Conservation (phyloP, 30 jellyfish, hydroid and myxozoan species). For the Turritopsis dohrnii region DNA sequence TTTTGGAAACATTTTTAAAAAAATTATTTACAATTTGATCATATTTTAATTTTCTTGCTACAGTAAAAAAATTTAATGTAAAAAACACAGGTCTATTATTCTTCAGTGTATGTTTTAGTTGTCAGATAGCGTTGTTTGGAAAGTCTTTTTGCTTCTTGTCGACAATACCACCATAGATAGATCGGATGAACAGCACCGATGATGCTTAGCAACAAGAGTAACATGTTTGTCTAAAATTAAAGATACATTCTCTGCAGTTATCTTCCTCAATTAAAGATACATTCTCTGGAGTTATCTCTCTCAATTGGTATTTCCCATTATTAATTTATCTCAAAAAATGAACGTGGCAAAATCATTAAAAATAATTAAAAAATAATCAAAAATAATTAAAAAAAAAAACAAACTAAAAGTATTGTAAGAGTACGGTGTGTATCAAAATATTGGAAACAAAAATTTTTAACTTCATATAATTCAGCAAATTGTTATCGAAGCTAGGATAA, state of each 20-base stretch:
- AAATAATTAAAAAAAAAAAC: neutral
- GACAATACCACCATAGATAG: constrained; percentile 50
- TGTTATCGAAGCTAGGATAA: too few species aligned
- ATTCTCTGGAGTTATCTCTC: too few species aligned
- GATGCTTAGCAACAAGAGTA: constrained; percentile 25
- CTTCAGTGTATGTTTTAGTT: neutral
- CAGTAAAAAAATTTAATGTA: neutral
- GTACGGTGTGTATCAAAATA: too few species aligned
- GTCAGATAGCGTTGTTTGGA: neutral
- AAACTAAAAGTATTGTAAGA: too few species aligned
- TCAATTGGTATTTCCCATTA: too few species aligned
- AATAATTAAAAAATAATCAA: neutral
- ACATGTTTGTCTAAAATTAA: constrained; percentile 36
- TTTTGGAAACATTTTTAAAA: neutral
- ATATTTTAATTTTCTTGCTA: too few species aligned
- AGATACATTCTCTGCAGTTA: neutral
- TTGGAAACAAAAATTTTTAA: too few species aligned
- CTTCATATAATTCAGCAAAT: too few species aligned
- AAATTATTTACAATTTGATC: neutral
- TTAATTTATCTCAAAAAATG: neutral
- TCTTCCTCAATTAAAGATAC: neutral
- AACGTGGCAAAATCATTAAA: neutral
- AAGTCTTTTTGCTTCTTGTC: constrained; percentile 8
- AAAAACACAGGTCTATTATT: neutral
- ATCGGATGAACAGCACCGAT: constrained; percentile 48